These are phyloP conservation scores for Vulpes lagopus DNA, from an alignment of 2,113 vertebrate genomes.

Conservation along the genomic window DNA sequence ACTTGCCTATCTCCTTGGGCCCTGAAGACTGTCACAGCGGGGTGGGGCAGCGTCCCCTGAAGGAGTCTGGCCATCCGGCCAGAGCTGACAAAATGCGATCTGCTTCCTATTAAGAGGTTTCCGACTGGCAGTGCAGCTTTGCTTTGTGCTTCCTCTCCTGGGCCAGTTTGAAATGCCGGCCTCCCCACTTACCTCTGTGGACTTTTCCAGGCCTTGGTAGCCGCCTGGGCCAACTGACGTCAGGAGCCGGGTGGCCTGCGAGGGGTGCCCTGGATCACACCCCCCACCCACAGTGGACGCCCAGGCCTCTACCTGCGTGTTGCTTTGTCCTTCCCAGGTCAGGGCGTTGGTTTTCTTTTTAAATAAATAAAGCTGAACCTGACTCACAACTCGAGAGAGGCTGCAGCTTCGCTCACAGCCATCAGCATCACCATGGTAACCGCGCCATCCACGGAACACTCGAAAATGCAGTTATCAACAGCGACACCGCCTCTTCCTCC, in stretches of 20 bases:
- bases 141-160: constrained; percentile 75
- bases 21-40: background rate
- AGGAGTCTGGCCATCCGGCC: background rate
- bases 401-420: constrained; percentile 69
- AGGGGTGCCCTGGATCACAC: constrained; percentile 74
- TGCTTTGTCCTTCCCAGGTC: constrained; percentile 65
- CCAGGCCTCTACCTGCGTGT: constrained; percentile 73
- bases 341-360: constrained; percentile 64
- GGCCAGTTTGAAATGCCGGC: constrained; percentile 76
- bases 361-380: constrained; percentile 86
- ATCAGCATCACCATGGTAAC: constrained; percentile 85
- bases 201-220: constrained; percentile 82
- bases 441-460: constrained; percentile 68
- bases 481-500: background rate
- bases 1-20: no score
- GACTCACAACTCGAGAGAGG: constrained; percentile 85
- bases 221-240: constrained; percentile 31
- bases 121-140: constrained; percentile 61
- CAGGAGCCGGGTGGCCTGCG: constrained; percentile 66
- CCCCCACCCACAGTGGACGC: background rate
- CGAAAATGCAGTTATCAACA: constrained; percentile 71
- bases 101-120: constrained; percentile 60
- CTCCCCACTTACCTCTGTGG: constrained; percentile 78
- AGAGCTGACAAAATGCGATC: constrained; percentile 46
- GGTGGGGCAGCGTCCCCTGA: background rate